A percentile compares a stretch with the other conserved stretches of the same genome.
phyloP scores from a whole-genome alignment of 2,797 vertebrate genomes.

The Moxostoma hubbsi region DNA sequence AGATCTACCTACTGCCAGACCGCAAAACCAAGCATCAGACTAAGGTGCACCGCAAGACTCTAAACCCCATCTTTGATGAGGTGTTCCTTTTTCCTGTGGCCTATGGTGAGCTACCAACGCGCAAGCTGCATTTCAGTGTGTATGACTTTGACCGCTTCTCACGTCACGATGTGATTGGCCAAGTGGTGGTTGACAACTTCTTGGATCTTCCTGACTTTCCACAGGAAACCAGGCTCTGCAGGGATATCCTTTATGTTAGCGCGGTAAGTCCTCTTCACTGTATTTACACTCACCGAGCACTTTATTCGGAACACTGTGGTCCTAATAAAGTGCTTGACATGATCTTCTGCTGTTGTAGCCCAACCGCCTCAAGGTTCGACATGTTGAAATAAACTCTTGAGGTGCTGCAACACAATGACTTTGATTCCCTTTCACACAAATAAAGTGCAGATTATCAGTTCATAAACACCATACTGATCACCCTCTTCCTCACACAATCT shows the following conservation, averaged over 20 bases:
- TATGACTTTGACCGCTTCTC: slow-evolving; percentile 99
- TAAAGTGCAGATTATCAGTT: too few relatives aligned
- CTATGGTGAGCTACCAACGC: slow-evolving; percentile 87
- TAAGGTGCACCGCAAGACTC: slow-evolving; percentile 98
- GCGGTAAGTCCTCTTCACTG: slow-evolving; percentile 83
- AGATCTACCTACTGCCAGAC: slow-evolving; percentile 97
- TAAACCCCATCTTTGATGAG: slow-evolving; percentile 96
- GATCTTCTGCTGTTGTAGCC: too few relatives aligned
- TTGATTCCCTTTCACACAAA: too few relatives aligned
- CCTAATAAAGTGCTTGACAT: too few relatives aligned
- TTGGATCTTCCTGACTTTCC: slow-evolving; percentile 97
- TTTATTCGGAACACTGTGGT: too few relatives aligned
- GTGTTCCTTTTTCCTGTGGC: slow-evolving; percentile 95
- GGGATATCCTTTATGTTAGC: slow-evolving; percentile 95
- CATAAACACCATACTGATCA: too few relatives aligned
- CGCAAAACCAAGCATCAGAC: slow-evolving; percentile 99
- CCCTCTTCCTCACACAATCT: too few relatives aligned
- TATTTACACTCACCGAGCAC: slow-evolving; percentile 7
- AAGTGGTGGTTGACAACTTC: slow-evolving; percentile 98
- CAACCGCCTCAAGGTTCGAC: too few relatives aligned
- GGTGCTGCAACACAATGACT: too few relatives aligned
- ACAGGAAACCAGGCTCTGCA: slow-evolving; percentile 94
- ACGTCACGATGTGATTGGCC: slow-evolving; percentile 96
- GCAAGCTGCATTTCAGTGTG: slow-evolving; percentile 97
- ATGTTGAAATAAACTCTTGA: too few relatives aligned